Base-by-base conservation (phyloP, 2,888 invertebrate genomes). In the Lysandra bellargus region DNA sequence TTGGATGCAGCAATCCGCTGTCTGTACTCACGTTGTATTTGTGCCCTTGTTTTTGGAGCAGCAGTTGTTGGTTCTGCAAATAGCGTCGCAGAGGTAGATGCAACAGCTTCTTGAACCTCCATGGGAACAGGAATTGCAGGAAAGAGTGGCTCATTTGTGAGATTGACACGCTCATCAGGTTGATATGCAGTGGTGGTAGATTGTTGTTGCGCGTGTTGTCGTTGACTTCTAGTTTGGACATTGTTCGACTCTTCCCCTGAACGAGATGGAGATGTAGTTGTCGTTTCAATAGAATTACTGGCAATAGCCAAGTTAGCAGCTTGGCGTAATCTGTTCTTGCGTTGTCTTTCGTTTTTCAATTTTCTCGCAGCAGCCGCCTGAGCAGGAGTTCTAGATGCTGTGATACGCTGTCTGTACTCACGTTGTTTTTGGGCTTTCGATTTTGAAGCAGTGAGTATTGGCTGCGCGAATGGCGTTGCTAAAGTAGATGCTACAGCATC, bases 351-450 rank as follows among this genome's bases (percentile, higher is more conserved):
- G 78, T 53, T 78, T 73, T 80, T 14, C 40, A 81, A 60, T 84
- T 85, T 82, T 72, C 83, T 85, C 72, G 82, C 83, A 82, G 84
- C 85, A 60, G 64, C 57, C 78, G 80, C 82, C 83, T 85, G 84
- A 61, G 80, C 84, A 83, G 83, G 81, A 84, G 85, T 86, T 85
- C 83, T 86, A 73, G 85, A 82, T 83, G 84, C 85, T 82, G 84
- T 82, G 1, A 83, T 82, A 79, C 86, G 86, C 83, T 84, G 84
- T 85, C 86, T 85, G 84, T 86, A 86, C 82, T 84, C 85, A 81
- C 85, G 85, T 84, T 85, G 84, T 84, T 78, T 83, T 53, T 85
- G 85, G 74, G 86, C 85, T 7, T 81, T 84, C 49, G 83, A 69
- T 82, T 82, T 82, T 69, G 40, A 53, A 79, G 78, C 75, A 78